phyloP scores from a whole-genome alignment of 2,113 vertebrate species.

The Upupa epops region DNA sequence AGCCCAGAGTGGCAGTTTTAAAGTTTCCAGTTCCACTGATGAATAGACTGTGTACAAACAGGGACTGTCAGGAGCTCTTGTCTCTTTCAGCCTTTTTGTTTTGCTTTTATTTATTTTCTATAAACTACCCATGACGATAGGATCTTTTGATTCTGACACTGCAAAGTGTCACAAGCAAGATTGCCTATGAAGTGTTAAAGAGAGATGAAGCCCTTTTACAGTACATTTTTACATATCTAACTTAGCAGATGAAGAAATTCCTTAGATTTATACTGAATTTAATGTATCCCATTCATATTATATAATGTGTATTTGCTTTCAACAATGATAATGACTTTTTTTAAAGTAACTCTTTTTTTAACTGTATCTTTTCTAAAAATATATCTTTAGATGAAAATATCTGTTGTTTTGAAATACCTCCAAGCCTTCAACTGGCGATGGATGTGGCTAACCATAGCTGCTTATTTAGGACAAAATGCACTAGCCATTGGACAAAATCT shows the following conservation, averaged over 20 bases:
- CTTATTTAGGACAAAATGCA: slow-evolving; percentile 64
- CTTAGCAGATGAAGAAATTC: not conserved
- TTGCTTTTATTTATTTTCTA: not conserved
- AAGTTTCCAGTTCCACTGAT: not conserved
- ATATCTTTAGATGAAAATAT: slow-evolving; percentile 57
- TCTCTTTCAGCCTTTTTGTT: not conserved
- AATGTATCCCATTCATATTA: not conserved
- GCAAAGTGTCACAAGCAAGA: not conserved
- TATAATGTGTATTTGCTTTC: not conserved
- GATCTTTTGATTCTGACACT: not conserved
- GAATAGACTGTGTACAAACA: too few relatives aligned
- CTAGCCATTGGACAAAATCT: slow-evolving; percentile 64
- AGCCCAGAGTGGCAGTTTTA: not conserved
- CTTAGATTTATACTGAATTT: not conserved
- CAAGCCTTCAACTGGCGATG: slow-evolving; percentile 62
- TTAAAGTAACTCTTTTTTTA: not conserved
- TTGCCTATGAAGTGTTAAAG: not conserved
- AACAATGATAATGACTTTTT: not conserved
- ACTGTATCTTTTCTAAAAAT: not conserved
- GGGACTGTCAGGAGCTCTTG: too few relatives aligned
- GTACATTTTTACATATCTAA: not conserved
- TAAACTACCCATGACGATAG: not conserved
- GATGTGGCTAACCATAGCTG: slow-evolving; percentile 48
- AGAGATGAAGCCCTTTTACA: not conserved
- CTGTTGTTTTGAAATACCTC: slow-evolving; percentile 63